A percentile compares a stretch with the other conserved stretches of the same genome.
phyloP scores from a whole-genome alignment of 2,113 vertebrate genomes.

The Seriola quinqueradiata region DNA sequence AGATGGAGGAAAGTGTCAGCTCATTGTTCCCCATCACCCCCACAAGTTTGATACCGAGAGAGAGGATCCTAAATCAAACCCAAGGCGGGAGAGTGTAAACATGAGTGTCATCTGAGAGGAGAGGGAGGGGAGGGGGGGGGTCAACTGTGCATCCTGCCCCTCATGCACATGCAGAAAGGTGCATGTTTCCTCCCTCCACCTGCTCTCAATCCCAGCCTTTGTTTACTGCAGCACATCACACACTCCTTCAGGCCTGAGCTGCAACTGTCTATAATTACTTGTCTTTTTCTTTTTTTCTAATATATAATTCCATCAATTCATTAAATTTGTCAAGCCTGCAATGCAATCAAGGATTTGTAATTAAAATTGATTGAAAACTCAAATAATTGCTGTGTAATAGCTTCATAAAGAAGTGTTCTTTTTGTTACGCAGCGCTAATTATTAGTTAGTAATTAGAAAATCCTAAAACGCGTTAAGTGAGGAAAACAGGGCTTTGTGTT shows the following conservation, averaged over 20 bases:
- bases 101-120: background rate
- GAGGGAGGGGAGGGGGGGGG: background rate
- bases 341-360: slow-evolving; percentile 55
- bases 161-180: slow-evolving; percentile 17
- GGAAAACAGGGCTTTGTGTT: slow-evolving; percentile 38
- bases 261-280: slow-evolving; percentile 22
- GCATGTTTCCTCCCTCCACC: slow-evolving; percentile 33
- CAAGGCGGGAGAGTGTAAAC: background rate
- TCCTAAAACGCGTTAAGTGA: slow-evolving; percentile 28
- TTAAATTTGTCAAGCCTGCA: slow-evolving; percentile 43
- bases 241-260: background rate
- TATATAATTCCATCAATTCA: slow-evolving; percentile 37
- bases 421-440: slow-evolving; percentile 45
- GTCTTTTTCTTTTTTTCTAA: slow-evolving; percentile 2
- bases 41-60: slow-evolving; percentile 10
- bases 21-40: slow-evolving; percentile 65
- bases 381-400: slow-evolving; percentile 56
- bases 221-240: slow-evolving; percentile 29
- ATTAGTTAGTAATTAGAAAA: slow-evolving; percentile 50
- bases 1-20: slow-evolving; percentile 89
- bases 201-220: slow-evolving; percentile 19
- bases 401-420: slow-evolving; percentile 32
- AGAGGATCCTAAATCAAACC: no score
- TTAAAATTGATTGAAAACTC: slow-evolving; percentile 68
- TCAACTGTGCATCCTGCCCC: background rate